A percentile compares a stretch with the other conserved stretches of the same genome.
These are phyloP conservation scores for Pipistrellus pygmaeus DNA, from an alignment of 2,797 vertebrate genomes.

Conservation along the genomic window DNA sequence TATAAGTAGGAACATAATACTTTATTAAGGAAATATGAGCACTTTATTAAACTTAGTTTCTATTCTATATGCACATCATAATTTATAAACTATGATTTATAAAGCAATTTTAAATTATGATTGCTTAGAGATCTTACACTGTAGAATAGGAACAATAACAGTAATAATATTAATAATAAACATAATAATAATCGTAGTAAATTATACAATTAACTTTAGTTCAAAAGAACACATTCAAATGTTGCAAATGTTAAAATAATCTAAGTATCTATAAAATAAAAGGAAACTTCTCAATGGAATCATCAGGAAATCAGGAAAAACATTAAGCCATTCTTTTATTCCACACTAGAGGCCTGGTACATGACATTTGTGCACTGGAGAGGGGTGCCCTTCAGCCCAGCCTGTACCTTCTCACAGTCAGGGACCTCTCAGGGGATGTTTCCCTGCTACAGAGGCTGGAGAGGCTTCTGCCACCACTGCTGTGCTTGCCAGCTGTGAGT, in stretches of 20 bases:
- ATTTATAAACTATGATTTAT: background rate
- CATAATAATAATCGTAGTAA: background rate
- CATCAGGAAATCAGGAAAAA: background rate
- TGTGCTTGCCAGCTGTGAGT: too few relatives aligned
- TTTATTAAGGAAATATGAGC: background rate
- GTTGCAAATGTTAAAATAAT: background rate
- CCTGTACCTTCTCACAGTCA: too few relatives aligned
- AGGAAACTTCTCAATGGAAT: background rate
- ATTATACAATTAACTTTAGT: background rate
- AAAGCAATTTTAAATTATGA: background rate
- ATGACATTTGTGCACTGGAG: too few relatives aligned
- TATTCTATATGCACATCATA: background rate
- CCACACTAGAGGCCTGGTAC: too few relatives aligned
- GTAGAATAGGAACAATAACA: background rate
- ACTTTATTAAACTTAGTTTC: background rate
- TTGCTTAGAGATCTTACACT: background rate
- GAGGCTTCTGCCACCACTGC: too few relatives aligned
- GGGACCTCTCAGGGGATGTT: too few relatives aligned
- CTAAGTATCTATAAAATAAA: background rate
- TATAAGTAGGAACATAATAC: background rate
- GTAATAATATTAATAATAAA: background rate
- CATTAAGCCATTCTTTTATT: background rate
- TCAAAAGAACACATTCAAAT: background rate
- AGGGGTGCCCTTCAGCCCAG: too few relatives aligned
- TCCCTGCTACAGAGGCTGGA: too few relatives aligned